phyloP scores from a whole-genome alignment of 2,888 invertebrate genomes.

The Cyclophora albipunctata region DNA sequence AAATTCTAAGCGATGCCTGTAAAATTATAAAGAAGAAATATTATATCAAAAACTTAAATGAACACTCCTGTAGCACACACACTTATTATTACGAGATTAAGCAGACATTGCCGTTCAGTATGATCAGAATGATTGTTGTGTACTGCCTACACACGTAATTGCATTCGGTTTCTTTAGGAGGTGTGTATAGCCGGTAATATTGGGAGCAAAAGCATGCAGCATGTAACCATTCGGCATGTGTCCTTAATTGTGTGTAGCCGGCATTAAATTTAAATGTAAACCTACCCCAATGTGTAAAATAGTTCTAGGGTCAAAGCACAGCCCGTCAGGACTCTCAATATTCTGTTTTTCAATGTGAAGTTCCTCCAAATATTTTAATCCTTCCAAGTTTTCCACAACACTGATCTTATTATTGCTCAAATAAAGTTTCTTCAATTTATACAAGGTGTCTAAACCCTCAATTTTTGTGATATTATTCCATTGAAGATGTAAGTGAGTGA shows the following conservation, averaged over 20 bases:
- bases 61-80: too few species aligned
- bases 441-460: constrained; percentile 77
- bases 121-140: too few species aligned
- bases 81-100: too few species aligned
- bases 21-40: constrained; percentile 18
- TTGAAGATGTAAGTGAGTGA: constrained; percentile 83
- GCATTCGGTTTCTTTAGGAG: too few species aligned
- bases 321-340: constrained; percentile 66
- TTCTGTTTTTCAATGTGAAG: constrained; percentile 81
- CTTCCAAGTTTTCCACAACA: constrained; percentile 81
- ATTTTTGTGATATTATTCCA: constrained; percentile 85
- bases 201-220: too few species aligned
- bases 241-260: too few species aligned
- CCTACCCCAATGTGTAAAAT: constrained; percentile 75
- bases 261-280: background rate
- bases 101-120: too few species aligned
- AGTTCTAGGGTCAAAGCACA: constrained; percentile 81
- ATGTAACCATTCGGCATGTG: too few species aligned
- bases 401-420: constrained; percentile 80
- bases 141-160: too few species aligned
- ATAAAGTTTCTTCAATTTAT: constrained; percentile 85
- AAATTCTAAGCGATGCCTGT: constrained; percentile 72
- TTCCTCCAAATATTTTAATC: constrained; percentile 76
- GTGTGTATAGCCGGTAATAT: too few species aligned
- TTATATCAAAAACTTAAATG: too few species aligned